Base-by-base conservation (phyloP, 2,113 vertebrate genomes). In the Thermophis baileyi region DNA sequence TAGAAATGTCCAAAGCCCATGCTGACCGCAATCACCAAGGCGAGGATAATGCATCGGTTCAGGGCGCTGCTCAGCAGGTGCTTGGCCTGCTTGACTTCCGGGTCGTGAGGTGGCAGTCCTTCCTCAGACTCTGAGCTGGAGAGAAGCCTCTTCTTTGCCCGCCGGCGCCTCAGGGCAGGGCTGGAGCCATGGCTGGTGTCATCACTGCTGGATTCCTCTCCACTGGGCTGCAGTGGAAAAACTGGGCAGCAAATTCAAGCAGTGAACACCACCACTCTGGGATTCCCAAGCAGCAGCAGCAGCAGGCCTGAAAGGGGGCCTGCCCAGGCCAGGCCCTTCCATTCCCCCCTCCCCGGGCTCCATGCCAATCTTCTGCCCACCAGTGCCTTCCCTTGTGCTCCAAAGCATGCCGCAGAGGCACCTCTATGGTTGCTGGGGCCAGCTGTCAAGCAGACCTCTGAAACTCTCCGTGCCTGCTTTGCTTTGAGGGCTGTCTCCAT, bases 1-100 rank as follows among this genome's bases (percentile, higher is more conserved):
- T 98, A 99, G 94, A 99, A 99, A 96, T 99, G 98, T 8, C 98
- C 98, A 57, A 99, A 98, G 94, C 98, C 98, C 98, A 99, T 98
- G 98, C 98, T 99, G 97, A 99, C 5, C 7, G 98, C 99, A 5
- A 99, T 95, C 92, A 99, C 95, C 94, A 99, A 97, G 47, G 98
- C 98, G 0, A 99, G 98, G 54, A 99, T 51, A 94, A 99, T 96
- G 91, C 98, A 99, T 0, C 96, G 98, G 96, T 98, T 99, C 5
- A 99, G 97, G 94, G 98, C 96, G 12, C 98, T 96, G 63, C 98
- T 97, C 93, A 97, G 94, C 6, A 94, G 97, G 18, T 87, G 94
- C 85, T 94, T 96, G 9, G 91, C n/a, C 22, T 81, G 90, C 27
- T 95, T 95, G 0, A 87, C 6, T 50, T 94, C 93, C 0, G 90